Evolutionary conservation across 2,888 invertebrate genomes (phyloP), one percentile per base, ranked within the genome.

Genomic region (Drosophila limbata): DNA sequence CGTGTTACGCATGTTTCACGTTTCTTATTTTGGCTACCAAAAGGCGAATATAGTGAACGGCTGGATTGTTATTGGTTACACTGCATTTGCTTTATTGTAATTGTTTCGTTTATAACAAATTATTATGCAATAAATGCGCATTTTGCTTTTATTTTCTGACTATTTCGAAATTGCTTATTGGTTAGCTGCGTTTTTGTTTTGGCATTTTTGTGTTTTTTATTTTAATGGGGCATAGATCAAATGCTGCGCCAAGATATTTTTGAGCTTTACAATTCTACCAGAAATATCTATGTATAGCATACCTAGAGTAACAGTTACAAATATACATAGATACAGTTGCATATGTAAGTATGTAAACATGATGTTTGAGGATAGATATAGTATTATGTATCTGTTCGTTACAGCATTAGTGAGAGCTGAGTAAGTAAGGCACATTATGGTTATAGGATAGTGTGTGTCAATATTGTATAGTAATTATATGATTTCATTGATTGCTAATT

Each of bases 401-500:
- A 52, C 64, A 71, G 64, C 50, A 51, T 55, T 70, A 40, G 56
- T 61, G 33, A 51, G 55, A 52, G 56, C 72, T 77, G 68, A 67
- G 62, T 70, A 65, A 53, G 50, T 82, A 83, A 83, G 82, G 82
- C 82, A 83, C 82, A 68, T 71, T 80, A 63, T 80, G 83, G 82
- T 55, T 35, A 57, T 50, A 59, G 47, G 35, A 37, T 52, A 28
- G 25, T 31, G 28, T 44, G 1, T 25, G 25, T n/a, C 52, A 45
- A 72, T 47, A 53, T 52, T 57, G 15, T 73, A 53, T 53, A 33
- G 44, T 47, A 63, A 39, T 59, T 59, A 59, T 40, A 73, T 67
- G 68, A 69, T 77, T 88, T 65, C 66, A 70, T 77, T 88, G 88
- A 76, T 82, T 88, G 83, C 84, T 74, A 83, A 85, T 80, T 83